Evolutionary conservation across 2,113 vertebrate species (phyloP), one percentile per base, ranked within the genome.

Genomic region (Chionomys nivalis): DNA sequence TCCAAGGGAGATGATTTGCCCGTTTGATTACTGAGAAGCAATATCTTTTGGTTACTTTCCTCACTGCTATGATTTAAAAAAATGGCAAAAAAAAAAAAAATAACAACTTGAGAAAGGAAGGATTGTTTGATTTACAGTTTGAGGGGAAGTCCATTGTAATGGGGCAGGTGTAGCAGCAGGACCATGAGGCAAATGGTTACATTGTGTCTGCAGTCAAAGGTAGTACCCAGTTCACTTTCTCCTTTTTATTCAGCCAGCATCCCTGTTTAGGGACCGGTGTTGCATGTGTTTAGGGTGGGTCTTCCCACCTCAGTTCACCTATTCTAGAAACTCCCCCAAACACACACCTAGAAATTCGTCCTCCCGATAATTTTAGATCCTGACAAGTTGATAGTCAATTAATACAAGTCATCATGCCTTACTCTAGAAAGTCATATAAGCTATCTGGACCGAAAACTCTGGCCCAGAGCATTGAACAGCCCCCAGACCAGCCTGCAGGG

Each of bases 381-480:
- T 28, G 13, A 21, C 16, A 85, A 65, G 13, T 63, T 42, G n/a
- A 19, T n/a, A 24, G 12, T 7, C 0, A 31, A 16, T 4, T 9
- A 49, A 14, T 87, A 16, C 21, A 87, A 28, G 39, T 19, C 31
- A 86, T n/a, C 7, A 47, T 33, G 3, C 42, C 82, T 47, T 66
- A 28, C 39, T 72, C 19, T 19, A 16, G 2, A 19, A 58, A 63
- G 47, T 23, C 10, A 16, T 31, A 4, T 11, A 3, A 23, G 19
- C 16, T 3, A n/a, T 31, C 55, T 52, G 11, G 21, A 44, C 70
- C 1, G 12, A 65, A 1, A 11, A 17, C 63, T 44, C 6, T 42
- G 5, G 4, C 26, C 23, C 1, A 0, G 13, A 0, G 1, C 5
- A 19, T 4, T 72, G 39, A 39, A 19, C 2, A 85, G 7, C 14